Conservation (phyloP, 1,140 invertebrate species). For the Fragariocoptes setiger region DNA sequence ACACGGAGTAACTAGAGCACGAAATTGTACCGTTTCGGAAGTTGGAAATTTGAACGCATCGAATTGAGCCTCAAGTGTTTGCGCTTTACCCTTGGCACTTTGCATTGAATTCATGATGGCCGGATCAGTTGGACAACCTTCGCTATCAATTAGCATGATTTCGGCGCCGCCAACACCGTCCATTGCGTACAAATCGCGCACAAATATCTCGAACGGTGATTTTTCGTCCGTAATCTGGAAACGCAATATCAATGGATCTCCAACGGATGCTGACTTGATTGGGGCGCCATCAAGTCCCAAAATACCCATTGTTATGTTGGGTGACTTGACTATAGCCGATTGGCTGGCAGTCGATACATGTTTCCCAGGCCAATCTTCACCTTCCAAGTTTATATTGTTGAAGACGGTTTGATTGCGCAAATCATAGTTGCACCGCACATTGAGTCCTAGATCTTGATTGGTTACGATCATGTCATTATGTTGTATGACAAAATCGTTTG, state of each 20-base stretch:
- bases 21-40: slow-evolving; percentile 71
- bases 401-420: slow-evolving; percentile 67
- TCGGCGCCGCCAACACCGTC: slow-evolving; percentile 49
- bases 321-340: slow-evolving; percentile 44
- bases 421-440: slow-evolving; percentile 69
- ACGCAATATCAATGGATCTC: slow-evolving; percentile 46
- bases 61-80: slow-evolving; percentile 54
- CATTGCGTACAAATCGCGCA: slow-evolving; percentile 66
- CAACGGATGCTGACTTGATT: slow-evolving; percentile 18
- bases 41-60: slow-evolving; percentile 86
- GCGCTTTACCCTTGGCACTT: slow-evolving; percentile 22
- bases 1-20: slow-evolving; percentile 63
- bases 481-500: slow-evolving; percentile 65
- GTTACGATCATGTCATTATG: slow-evolving; percentile 82
- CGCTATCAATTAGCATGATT: slow-evolving; percentile 58
- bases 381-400: slow-evolving; percentile 24
- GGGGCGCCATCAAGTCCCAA: slow-evolving; percentile 22
- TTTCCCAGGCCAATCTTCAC: slow-evolving; percentile 10
- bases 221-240: slow-evolving; percentile 64
- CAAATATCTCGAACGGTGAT: slow-evolving; percentile 67
- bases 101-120: slow-evolving; percentile 20
- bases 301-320: slow-evolving; percentile 75
- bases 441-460: slow-evolving; percentile 58
- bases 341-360: slow-evolving; percentile 14
- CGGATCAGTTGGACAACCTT: slow-evolving; percentile 28